These are phyloP conservation scores for Melanophora roralis DNA, from an alignment of 2,888 invertebrate species.

Conservation along the genomic window DNA sequence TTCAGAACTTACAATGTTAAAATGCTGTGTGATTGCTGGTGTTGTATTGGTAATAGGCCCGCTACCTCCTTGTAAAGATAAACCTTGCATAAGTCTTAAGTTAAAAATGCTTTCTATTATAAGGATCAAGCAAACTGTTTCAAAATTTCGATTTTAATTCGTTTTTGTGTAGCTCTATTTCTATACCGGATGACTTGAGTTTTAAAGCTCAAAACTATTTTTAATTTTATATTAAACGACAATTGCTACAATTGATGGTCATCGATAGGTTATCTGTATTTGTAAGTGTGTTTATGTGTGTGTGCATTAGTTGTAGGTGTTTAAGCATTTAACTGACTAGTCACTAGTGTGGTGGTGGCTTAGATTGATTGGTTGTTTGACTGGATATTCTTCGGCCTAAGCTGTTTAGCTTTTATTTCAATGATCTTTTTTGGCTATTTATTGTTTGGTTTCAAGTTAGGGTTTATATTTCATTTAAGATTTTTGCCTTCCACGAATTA, in stretches of 20 bases:
- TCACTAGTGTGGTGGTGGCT: slow-evolving; percentile 63
- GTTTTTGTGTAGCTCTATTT: neutral
- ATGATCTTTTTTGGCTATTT: slow-evolving; percentile 66
- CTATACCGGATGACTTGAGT: neutral
- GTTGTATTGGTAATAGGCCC: too few relatives aligned
- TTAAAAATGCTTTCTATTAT: too few relatives aligned
- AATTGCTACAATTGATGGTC: slow-evolving; percentile 74
- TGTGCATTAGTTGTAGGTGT: slow-evolving; percentile 40
- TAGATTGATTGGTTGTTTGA: slow-evolving; percentile 45
- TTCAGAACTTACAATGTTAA: too few relatives aligned
- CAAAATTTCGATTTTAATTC: neutral
- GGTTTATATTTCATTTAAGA: neutral
- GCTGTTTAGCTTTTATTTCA: slow-evolving; percentile 52
- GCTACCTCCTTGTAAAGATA: too few relatives aligned
- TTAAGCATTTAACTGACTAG: slow-evolving; percentile 42
- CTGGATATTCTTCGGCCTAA: slow-evolving; percentile 35
- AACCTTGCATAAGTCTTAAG: too few relatives aligned
- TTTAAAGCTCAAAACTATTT: slow-evolving; percentile 20
- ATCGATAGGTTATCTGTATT: slow-evolving; percentile 15
- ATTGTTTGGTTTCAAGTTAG: too few relatives aligned
- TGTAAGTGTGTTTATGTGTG: neutral
- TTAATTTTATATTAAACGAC: slow-evolving; percentile 64
- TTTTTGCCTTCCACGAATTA: neutral
- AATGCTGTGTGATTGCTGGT: too few relatives aligned
- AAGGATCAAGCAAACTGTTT: too few relatives aligned